Base-by-base conservation (phyloP, 2,888 invertebrate genomes). In the Perdita meconis region DNA sequence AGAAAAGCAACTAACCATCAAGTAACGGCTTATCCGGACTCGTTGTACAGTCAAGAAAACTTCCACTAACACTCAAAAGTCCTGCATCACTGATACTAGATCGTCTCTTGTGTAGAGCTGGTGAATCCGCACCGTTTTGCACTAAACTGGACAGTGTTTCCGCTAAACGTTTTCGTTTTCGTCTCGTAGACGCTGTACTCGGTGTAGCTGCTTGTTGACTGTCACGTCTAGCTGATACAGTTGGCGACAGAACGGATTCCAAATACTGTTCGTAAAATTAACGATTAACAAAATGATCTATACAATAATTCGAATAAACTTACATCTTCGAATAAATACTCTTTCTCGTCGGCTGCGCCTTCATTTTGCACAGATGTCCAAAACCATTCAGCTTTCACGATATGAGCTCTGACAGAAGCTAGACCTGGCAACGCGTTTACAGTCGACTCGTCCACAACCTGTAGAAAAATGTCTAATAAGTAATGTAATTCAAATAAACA, bases 341-440 rank as follows among this genome's bases (percentile, higher is more conserved):
- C 96, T 90, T 96, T 95, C 92, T 98, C 99, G 89, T 97, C 96
- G 78, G 98, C 97, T 88, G 97, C 96, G 83, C 97, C 97, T 89
- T 98, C 98, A 94, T 98, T 98, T 93, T 98, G 98, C 78, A 99
- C 97, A 57, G 98, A 98, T 44, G 97, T 97, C 99, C 99, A 99
- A 93, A 99, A 99, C 99, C 99, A 99, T 93, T 98, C 97, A 5
- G 97, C 97, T 93, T 97, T 97, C 66, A 98, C 96, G 80, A 97
- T 94, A 91, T 96, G 95, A 34, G 96, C 96, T 86, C 95, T 94
- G 16, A 93, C 89, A 78, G 95, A 93, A 77, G 95, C 95, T 68
- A 95, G 95, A 89, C 96, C 96, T 53, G 96, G 96, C 81, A 96
- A 94, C 60, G 95, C 93, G 87, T 94, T 94, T 40, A 95, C 95